These are phyloP conservation scores for Seladonia tumulorum DNA, from an alignment of 2,888 invertebrate genomes.

Conservation along the genomic window DNA sequence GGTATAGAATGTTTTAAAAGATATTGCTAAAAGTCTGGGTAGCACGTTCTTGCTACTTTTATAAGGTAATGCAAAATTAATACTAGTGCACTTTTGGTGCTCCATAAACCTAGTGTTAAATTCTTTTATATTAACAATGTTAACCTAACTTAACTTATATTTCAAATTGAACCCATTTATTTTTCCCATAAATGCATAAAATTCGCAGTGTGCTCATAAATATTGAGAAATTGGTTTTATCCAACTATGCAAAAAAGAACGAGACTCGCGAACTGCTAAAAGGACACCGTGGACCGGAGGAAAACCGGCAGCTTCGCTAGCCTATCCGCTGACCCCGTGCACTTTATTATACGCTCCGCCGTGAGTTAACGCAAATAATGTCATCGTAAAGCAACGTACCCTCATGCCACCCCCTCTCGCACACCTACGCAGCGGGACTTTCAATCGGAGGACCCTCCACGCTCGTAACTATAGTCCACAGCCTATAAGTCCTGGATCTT, in stretches of 20 bases:
- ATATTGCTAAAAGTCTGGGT: too few species aligned
- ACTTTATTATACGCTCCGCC: constrained; percentile 79
- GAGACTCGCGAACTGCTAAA: not conserved
- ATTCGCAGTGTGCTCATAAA: not conserved
- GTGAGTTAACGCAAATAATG: constrained; percentile 81
- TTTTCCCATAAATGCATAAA: too few species aligned
- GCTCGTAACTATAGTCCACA: constrained; percentile 63
- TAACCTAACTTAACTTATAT: not conserved
- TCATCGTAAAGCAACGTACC: constrained; percentile 81
- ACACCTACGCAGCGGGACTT: constrained; percentile 52
- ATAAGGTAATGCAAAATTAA: too few species aligned
- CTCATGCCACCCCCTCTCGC: constrained; percentile 63
- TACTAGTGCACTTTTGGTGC: too few species aligned
- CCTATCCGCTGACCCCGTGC: constrained; percentile 78
- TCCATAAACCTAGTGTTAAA: not conserved
- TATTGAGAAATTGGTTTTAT: not conserved
- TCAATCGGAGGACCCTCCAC: constrained; percentile 49
- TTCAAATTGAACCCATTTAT: too few species aligned
- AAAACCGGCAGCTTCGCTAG: constrained; percentile 22
- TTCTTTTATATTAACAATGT: not conserved
- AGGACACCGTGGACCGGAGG: not conserved
- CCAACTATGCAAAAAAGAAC: not conserved
- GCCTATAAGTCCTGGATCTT: constrained; percentile 28
- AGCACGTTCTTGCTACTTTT: too few species aligned
- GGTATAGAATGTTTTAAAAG: too few species aligned